Percentiles rank a stretch among this genome's conserved stretches.
phyloP scores from a whole-genome alignment of 1,140 invertebrate genomes.

The Battus philenor region DNA sequence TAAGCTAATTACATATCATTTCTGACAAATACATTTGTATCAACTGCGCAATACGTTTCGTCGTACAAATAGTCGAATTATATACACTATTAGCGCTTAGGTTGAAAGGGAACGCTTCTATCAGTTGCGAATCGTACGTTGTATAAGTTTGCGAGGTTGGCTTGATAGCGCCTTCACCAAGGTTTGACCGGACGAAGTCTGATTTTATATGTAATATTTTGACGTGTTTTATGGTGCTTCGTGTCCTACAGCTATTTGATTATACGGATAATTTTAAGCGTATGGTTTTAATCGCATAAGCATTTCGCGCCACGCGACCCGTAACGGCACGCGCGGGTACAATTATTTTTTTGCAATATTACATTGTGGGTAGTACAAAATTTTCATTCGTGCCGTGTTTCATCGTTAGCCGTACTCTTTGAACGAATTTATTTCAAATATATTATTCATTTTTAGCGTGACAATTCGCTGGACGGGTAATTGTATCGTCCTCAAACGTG shows the following conservation, averaged over 20 bases:
- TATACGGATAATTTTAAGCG: constrained; percentile 23
- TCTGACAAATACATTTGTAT: too few species aligned
- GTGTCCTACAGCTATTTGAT: constrained; percentile 46
- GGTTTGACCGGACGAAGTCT: constrained; percentile 25
- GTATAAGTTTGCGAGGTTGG: not conserved
- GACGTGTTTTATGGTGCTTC: constrained; percentile 57
- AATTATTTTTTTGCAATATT: constrained; percentile 30
- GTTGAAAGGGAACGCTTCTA: too few species aligned
- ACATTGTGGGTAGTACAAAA: constrained; percentile 51
- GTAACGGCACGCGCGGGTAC: not conserved
- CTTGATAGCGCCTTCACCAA: constrained; percentile 20
- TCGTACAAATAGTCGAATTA: too few species aligned
- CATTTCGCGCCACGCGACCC: not conserved
- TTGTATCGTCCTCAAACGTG: constrained; percentile 56
- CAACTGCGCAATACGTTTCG: too few species aligned
- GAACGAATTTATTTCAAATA: constrained; percentile 18
- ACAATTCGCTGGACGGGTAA: constrained; percentile 34
- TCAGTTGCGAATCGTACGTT: constrained; percentile 1
- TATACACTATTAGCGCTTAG: too few species aligned
- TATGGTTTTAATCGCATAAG: not conserved
- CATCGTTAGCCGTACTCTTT: constrained; percentile 24
- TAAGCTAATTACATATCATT: too few species aligned
- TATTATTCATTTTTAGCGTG: constrained; percentile 27
- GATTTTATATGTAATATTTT: constrained; percentile 38
- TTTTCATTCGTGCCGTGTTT: constrained; percentile 35